phyloP scores from a whole-genome alignment of 2,113 vertebrate species.

The Hoplias malabaricus region DNA sequence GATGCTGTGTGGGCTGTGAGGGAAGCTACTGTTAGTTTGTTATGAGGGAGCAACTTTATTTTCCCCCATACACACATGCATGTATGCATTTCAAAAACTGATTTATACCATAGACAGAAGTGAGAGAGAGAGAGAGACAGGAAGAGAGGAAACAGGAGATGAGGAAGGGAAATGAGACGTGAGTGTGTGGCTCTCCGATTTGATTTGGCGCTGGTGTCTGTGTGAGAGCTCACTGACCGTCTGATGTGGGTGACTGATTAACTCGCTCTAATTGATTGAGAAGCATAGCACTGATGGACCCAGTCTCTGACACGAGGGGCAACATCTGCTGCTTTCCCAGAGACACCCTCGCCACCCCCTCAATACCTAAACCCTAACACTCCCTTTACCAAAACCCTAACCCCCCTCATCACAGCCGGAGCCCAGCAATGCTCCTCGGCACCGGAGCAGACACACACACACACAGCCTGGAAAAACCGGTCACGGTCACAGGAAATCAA shows the following conservation, averaged over 20 bases:
- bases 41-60: neutral
- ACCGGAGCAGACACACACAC: neutral
- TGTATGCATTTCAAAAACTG: conserved; percentile 15
- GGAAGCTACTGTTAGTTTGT: conserved; percentile 12
- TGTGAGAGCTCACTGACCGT: conserved; percentile 59
- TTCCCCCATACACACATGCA: neutral
- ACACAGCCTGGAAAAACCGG: conserved; percentile 3
- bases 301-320: conserved; percentile 47
- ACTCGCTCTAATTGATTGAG: conserved; percentile 74
- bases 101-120: conserved; percentile 15
- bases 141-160: conserved; percentile 52
- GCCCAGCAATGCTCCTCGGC: neutral
- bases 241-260: conserved; percentile 60
- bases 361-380: conserved; percentile 21
- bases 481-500: conserved; percentile 25
- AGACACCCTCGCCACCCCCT: conserved; percentile 46
- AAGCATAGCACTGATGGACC: conserved; percentile 61
- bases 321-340: conserved; percentile 77
- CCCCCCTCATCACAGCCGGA: conserved; percentile 1
- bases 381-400: neutral
- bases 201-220: conserved; percentile 64
- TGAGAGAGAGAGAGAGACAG: conserved; percentile 1
- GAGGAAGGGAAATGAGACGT: conserved; percentile 54
- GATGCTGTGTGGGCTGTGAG: neutral
- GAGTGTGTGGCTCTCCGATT: conserved; percentile 58